These are phyloP conservation scores for Cryptoprocta ferox DNA, from an alignment of 2,797 vertebrate species.

Conservation along the genomic window DNA sequence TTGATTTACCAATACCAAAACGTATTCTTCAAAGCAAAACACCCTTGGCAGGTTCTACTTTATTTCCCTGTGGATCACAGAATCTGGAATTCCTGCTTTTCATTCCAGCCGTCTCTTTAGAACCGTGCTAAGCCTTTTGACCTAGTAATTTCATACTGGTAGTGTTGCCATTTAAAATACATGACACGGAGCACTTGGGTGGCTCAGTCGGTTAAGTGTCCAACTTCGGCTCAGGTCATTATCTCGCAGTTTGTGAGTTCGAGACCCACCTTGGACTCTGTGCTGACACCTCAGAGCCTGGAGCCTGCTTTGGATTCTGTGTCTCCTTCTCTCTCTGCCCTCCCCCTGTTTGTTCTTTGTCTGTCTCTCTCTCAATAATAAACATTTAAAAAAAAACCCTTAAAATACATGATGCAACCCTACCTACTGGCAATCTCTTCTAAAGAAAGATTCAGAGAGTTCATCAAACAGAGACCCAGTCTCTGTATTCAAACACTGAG, in stretches of 20 bases:
- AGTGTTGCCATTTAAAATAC: neutral
- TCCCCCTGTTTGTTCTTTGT: no score
- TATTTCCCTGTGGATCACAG: neutral
- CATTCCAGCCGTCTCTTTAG: neutral
- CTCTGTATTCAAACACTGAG: neutral
- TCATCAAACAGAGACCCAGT: neutral
- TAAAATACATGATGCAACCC: neutral
- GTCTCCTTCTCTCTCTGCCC: no score
- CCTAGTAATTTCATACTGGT: neutral
- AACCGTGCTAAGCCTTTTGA: neutral
- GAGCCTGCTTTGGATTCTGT: no score
- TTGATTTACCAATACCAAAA: conserved; percentile 21
- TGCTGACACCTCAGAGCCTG: no score
- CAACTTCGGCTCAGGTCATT: no score
- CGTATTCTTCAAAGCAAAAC: conserved; percentile 23
- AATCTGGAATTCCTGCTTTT: neutral
- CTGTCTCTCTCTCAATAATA: no score
- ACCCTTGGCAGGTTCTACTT: neutral
- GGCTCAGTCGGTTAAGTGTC: no score
- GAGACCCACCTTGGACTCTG: rapidly evolving
- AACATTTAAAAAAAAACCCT: no score
- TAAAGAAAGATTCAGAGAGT: neutral
- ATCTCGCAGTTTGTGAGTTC: no score
- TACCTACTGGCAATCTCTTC: neutral
- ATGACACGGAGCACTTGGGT: neutral